These are phyloP conservation scores for Margaritifera margaritifera DNA, from an alignment of 2,888 invertebrate genomes.

Conservation along the genomic window DNA sequence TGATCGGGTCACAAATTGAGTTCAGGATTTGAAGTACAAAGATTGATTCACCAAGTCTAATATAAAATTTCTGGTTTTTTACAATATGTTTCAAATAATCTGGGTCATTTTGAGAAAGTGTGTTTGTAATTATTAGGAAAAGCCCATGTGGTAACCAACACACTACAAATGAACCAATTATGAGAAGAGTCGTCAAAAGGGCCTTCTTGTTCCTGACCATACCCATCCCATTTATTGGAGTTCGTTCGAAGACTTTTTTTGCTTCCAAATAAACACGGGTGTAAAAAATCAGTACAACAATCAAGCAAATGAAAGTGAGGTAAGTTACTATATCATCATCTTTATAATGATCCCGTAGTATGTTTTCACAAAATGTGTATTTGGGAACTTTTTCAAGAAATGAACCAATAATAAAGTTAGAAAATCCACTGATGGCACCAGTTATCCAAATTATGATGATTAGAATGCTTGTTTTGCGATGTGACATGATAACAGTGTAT, in stretches of 20 bases:
- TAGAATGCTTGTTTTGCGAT: constrained; percentile 36
- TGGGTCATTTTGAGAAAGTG: no score
- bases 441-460: constrained; percentile 51
- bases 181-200: constrained; percentile 59
- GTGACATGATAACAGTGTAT: constrained; percentile 44
- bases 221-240: constrained; percentile 34
- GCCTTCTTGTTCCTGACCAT: constrained; percentile 53
- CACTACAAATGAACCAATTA: constrained; percentile 56
- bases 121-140: constrained; percentile 44
- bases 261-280: constrained; percentile 55
- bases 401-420: constrained; percentile 38
- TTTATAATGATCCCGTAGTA: constrained; percentile 52
- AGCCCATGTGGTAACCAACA: constrained; percentile 63
- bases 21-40: constrained; percentile 52
- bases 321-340: constrained; percentile 58
- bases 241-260: constrained; percentile 26
- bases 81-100: no score
- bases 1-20: constrained; percentile 55
- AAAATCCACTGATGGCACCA: constrained; percentile 50
- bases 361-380: constrained; percentile 52
- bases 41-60: constrained; percentile 45
- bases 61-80: no score
- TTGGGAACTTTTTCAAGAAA: constrained; percentile 11
- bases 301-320: constrained; percentile 49
- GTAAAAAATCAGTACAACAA: constrained; percentile 56